These are phyloP conservation scores for Drosophila barbarae DNA, from an alignment of 2,888 invertebrate species.

Conservation along the genomic window DNA sequence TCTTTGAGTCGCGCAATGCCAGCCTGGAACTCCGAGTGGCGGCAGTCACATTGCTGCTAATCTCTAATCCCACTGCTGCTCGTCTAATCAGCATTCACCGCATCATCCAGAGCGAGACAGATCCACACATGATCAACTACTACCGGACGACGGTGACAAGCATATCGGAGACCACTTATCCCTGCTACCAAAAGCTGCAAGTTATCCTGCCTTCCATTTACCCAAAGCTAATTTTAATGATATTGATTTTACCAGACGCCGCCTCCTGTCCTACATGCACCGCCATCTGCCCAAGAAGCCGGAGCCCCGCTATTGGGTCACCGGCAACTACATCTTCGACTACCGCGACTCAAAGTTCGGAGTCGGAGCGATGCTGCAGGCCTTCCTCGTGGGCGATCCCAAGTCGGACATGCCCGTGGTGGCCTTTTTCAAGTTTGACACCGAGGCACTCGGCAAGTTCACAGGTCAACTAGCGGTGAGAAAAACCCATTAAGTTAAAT, in stretches of 20 bases:
- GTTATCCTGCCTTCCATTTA: conserved; percentile 64
- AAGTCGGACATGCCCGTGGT: conserved; percentile 85
- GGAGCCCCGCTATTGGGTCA: conserved; percentile 83
- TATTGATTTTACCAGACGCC: conserved; percentile 80
- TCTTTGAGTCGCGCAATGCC: conserved; percentile 84
- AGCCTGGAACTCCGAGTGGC: conserved; percentile 85
- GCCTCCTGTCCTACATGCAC: conserved; percentile 84
- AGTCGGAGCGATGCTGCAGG: conserved; percentile 82
- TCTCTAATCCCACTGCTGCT: conserved; percentile 84
- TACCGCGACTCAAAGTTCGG: conserved; percentile 84
- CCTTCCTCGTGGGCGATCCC: conserved; percentile 84
- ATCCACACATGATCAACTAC: conserved; percentile 85
- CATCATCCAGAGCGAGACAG: conserved; percentile 83
- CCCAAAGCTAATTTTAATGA: background rate
- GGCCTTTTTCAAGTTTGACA: conserved; percentile 81
- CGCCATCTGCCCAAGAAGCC: conserved; percentile 83
- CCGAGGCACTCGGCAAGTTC: conserved; percentile 82
- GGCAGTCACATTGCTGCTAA: conserved; percentile 84
- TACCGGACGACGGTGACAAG: conserved; percentile 87
- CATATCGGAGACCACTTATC: conserved; percentile 84
- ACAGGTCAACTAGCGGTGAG: conserved; percentile 82
- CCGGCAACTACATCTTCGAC: conserved; percentile 87
- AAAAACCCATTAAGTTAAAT: background rate
- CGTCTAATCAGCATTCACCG: conserved; percentile 86
- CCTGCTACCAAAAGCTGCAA: conserved; percentile 85